phyloP scores from a whole-genome alignment of 2,888 invertebrate genomes.

The Notodonta dromedarius region DNA sequence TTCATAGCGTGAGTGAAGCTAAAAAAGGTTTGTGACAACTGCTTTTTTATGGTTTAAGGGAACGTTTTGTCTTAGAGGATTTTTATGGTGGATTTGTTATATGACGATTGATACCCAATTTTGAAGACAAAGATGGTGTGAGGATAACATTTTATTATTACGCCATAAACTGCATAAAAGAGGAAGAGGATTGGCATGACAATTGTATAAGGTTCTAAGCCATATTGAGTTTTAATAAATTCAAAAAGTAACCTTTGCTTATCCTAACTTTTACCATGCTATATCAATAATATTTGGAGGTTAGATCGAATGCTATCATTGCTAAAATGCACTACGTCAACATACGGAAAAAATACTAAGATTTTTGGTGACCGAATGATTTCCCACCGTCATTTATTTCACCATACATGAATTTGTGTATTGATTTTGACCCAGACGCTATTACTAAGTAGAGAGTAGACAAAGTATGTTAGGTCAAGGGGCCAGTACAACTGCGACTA shows the following conservation, averaged over 20 bases:
- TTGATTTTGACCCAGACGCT: neutral
- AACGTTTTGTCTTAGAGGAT: constrained; percentile 6
- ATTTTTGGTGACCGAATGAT: too few species aligned
- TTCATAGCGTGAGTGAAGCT: constrained; percentile 42
- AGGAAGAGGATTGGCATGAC: neutral
- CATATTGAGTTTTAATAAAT: too few species aligned
- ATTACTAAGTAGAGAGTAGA: constrained; percentile 17
- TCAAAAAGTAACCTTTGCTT: too few species aligned
- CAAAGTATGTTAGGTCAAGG: constrained; percentile 38
- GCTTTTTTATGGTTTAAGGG: constrained; percentile 24
- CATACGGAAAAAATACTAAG: too few species aligned
- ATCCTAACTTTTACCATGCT: too few species aligned
- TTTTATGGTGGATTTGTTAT: constrained; percentile 5
- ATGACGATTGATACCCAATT: constrained; percentile 1
- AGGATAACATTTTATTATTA: neutral
- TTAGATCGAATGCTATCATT: too few species aligned
- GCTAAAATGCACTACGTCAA: too few species aligned
- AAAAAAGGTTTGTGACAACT: constrained; percentile 42
- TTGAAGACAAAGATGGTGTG: neutral
- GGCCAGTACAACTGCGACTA: constrained; percentile 32
- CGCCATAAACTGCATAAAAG: neutral
- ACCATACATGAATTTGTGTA: neutral
- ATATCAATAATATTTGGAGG: too few species aligned
- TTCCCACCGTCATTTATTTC: too few species aligned
- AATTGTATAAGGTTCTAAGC: too few species aligned